Conservation (phyloP, 2,888 invertebrate species). For the Cactoblastis cactorum region DNA sequence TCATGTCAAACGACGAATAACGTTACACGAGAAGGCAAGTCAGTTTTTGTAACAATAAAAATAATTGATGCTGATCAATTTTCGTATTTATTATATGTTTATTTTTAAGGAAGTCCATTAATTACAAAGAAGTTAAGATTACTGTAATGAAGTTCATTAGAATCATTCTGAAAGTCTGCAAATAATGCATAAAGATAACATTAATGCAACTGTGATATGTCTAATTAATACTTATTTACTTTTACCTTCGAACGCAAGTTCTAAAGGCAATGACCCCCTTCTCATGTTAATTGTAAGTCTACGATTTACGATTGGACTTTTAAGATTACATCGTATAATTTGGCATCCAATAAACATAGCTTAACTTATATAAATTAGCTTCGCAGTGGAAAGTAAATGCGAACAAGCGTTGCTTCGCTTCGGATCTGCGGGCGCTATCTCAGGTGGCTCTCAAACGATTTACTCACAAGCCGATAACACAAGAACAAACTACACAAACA, state of each 20-base stretch:
- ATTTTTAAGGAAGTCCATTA: too few relatives aligned
- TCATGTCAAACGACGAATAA: constrained; percentile 44
- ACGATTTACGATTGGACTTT: constrained; percentile 23
- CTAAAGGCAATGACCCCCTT: not conserved
- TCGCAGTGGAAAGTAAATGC: constrained; percentile 61
- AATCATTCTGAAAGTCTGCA: too few relatives aligned
- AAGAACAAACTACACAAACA: constrained; percentile 13
- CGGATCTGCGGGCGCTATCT: constrained; percentile 29
- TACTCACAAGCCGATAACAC: constrained; percentile 8
- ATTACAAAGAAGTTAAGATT: too few relatives aligned
- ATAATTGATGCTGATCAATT: not conserved
- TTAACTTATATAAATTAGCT: constrained; percentile 46
- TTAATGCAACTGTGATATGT: not conserved
- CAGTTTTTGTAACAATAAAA: not conserved
- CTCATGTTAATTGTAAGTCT: constrained; percentile 2
- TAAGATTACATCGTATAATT: constrained; percentile 53
- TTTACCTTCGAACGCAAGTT: not conserved
- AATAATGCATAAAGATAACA: not conserved
- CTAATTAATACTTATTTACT: not conserved
- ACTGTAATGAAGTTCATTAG: too few relatives aligned
- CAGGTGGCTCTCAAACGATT: constrained; percentile 16
- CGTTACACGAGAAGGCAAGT: constrained; percentile 5
- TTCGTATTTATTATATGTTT: not conserved
- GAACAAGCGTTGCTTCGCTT: constrained; percentile 51
- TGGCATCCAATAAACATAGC: constrained; percentile 71